phyloP scores from a whole-genome alignment of 2,888 invertebrate genomes.

The Drosophila tanythrix region DNA sequence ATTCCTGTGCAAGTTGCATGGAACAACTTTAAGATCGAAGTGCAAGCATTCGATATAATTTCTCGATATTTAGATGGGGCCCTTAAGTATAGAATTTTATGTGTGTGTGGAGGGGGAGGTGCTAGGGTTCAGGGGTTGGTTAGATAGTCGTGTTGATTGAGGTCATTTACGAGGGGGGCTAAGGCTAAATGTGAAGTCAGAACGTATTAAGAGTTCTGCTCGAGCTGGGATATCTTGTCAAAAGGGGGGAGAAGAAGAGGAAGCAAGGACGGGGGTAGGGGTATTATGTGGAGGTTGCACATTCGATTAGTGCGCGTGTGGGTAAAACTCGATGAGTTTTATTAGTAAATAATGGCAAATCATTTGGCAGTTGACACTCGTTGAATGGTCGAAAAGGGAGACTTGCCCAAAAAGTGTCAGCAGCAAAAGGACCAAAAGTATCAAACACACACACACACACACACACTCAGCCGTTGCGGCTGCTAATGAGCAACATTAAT shows the following conservation, averaged over 20 bases:
- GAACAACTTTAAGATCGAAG: not conserved
- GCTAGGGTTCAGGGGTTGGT: not conserved
- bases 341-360: conserved; percentile 84
- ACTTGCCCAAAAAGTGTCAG: conserved; percentile 35
- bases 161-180: conserved; percentile 75
- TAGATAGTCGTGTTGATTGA: conserved; percentile 78
- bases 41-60: conserved; percentile 1
- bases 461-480: conserved; percentile 53
- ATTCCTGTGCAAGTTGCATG: not conserved
- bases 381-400: conserved; percentile 48
- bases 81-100: not conserved
- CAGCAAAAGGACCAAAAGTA: conserved; percentile 32
- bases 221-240: conserved; percentile 45
- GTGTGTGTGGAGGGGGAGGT: not conserved
- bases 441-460: conserved; percentile 3
- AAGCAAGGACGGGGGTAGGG: not conserved
- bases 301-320: conserved; percentile 70
- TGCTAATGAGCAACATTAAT: conserved; percentile 85
- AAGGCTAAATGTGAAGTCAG: conserved; percentile 70
- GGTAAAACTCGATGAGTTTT: conserved; percentile 80
- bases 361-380: conserved; percentile 83
- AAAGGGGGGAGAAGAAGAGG: not conserved
- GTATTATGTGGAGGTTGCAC: conserved; percentile 20
- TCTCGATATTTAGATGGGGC: not conserved
- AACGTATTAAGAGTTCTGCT: conserved; percentile 69